These are phyloP conservation scores for Aphidius gifuensis DNA, from an alignment of 1,140 invertebrate genomes.

Conservation along the genomic window DNA sequence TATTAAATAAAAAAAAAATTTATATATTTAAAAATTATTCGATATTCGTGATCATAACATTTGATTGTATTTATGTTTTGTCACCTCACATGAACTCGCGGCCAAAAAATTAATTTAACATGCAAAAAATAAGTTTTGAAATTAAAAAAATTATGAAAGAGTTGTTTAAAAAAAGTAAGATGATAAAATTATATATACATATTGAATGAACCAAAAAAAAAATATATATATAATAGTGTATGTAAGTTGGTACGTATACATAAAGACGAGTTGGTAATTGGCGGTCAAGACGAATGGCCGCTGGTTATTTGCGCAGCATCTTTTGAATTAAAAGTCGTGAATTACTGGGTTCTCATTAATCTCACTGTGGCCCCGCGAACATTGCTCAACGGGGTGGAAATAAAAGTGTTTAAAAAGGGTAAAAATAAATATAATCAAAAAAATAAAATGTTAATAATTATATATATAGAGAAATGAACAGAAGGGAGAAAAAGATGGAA, in stretches of 20 bases:
- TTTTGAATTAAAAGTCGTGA: constrained; percentile 49
- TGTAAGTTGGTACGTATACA: neutral
- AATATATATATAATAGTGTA: too few species aligned
- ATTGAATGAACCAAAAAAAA: too few species aligned
- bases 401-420: constrained; percentile 21
- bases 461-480: constrained; percentile 10
- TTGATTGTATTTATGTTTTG: too few species aligned
- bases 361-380: constrained; percentile 24
- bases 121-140: too few species aligned
- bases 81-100: too few species aligned
- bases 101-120: too few species aligned
- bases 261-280: constrained; percentile 43
- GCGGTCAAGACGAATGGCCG: constrained; percentile 49
- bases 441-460: neutral
- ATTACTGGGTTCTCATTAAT: constrained; percentile 44
- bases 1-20: too few species aligned
- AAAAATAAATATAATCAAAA: constrained; percentile 12
- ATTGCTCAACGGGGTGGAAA: constrained; percentile 26
- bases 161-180: too few species aligned
- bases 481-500: constrained; percentile 13
- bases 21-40: too few species aligned
- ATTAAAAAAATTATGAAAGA: too few species aligned
- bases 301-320: constrained; percentile 52
- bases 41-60: too few species aligned
- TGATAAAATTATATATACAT: too few species aligned